Percentiles rank a stretch among this genome's conserved stretches.
Evolutionary conservation across 2,888 invertebrate genomes (phyloP).

Genomic region (Athalia cordata): DNA sequence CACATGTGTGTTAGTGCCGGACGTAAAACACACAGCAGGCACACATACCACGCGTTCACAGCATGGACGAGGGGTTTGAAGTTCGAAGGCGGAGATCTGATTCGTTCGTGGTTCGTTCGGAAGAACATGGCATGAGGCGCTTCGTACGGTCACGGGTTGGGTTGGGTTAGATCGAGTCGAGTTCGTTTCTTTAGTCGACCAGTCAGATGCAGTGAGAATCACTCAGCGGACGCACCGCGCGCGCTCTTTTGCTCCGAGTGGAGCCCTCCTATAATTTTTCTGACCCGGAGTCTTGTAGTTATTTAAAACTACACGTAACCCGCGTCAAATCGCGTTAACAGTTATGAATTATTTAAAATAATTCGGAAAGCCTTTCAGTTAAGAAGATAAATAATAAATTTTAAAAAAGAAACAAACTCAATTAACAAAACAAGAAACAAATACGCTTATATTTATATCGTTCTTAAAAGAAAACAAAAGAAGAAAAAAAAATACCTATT

Average conservation of each 20-base stretch:
- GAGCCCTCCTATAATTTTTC: conserved; percentile 52
- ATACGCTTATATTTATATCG: conserved; percentile 21
- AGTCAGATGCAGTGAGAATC: conserved; percentile 53
- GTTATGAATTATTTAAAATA: conserved; percentile 41
- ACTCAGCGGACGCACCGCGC: conserved; percentile 52
- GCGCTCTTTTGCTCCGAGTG: conserved; percentile 52
- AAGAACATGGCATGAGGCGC: not conserved
- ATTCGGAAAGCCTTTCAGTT: conserved; percentile 47
- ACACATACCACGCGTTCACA: too few species aligned
- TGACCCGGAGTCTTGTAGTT: conserved; percentile 21
- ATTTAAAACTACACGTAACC: conserved; percentile 34
- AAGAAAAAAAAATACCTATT: conserved; percentile 35
- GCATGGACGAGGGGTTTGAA: too few species aligned
- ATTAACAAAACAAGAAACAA: conserved; percentile 41
- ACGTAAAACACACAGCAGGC: too few species aligned
- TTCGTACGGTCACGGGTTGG: too few species aligned
- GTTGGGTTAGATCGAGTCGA: not conserved
- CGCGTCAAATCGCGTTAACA: conserved; percentile 38
- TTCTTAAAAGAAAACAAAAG: too few species aligned
- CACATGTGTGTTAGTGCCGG: too few species aligned
- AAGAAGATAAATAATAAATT: conserved; percentile 21
- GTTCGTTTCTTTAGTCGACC: not conserved
- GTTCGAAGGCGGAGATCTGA: not conserved
- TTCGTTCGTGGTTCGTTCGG: not conserved
- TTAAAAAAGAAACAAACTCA: conserved; percentile 2